Evolutionary conservation across 2,113 vertebrate species (phyloP).

Genomic region (Procavia capensis): DNA sequence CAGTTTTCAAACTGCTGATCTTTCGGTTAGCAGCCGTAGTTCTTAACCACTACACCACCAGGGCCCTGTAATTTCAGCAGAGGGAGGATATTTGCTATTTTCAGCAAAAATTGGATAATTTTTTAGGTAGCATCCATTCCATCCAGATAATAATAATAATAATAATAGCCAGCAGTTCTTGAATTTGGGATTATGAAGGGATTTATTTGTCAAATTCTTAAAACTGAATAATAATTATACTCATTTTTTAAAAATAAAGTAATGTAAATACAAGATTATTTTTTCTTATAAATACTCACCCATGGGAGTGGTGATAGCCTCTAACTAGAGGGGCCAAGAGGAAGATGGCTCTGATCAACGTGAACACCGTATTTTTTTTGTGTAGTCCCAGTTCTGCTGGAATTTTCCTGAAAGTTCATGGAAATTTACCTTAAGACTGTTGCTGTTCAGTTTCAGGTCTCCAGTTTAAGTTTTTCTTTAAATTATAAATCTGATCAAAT

Average conservation of each 20-base stretch:
- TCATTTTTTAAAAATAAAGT: neutral
- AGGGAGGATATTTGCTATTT: neutral
- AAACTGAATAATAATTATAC: neutral
- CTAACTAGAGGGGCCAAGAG: neutral
- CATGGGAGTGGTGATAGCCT: neutral
- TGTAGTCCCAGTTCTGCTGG: neutral
- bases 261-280: neutral
- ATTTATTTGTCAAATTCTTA: constrained; percentile 15
- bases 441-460: neutral
- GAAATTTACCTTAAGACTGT: neutral
- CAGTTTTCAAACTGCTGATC: too few relatives aligned
- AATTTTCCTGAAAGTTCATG: neutral
- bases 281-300: neutral
- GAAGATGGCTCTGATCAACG: neutral
- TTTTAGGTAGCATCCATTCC: neutral
- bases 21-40: too few relatives aligned
- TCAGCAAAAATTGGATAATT: neutral
- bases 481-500: neutral
- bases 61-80: neutral
- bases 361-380: neutral
- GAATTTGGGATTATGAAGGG: neutral
- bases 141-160: neutral
- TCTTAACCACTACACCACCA: too few relatives aligned
- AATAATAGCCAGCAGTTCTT: neutral
- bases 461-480: neutral